A percentile compares a stretch with the other conserved stretches of the same genome.
These are phyloP conservation scores for Anguilla pacifica DNA, from an alignment of 2,797 vertebrate genomes.

Conservation along the genomic window DNA sequence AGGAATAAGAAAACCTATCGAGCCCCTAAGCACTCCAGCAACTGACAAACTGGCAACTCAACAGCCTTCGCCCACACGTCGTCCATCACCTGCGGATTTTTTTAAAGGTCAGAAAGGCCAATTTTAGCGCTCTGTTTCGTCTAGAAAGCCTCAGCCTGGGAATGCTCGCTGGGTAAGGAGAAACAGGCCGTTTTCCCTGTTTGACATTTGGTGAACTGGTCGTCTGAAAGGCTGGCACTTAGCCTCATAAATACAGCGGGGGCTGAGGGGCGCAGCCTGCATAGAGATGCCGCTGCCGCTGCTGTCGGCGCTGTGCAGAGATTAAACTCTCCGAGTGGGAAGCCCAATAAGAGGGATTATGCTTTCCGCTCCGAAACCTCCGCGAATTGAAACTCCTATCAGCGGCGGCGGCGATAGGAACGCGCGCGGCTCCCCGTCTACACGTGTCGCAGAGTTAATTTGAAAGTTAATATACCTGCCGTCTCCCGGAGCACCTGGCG, in stretches of 20 bases:
- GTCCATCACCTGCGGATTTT: neutral
- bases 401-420: constrained; percentile 19
- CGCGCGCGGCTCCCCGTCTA: neutral
- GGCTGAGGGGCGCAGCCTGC: constrained; percentile 31
- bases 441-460: constrained; percentile 27
- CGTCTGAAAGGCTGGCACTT: constrained; percentile 56
- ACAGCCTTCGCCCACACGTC: neutral
- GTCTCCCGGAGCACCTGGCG: neutral
- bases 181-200: constrained; percentile 62
- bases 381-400: constrained; percentile 45
- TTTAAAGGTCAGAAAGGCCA: neutral
- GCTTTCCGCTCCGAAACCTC: constrained; percentile 39
- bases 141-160: constrained; percentile 69
- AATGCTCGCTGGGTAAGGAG: constrained; percentile 69
- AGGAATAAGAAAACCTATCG: neutral
- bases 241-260: neutral
- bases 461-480: constrained; percentile 32
- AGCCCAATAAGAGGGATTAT: constrained; percentile 44
- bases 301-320: constrained; percentile 46
- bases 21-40: constrained; percentile 26
- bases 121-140: constrained; percentile 47
- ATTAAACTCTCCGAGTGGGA: constrained; percentile 31
- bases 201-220: constrained; percentile 70
- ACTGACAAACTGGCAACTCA: constrained; percentile 35
- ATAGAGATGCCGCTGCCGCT: constrained; percentile 8